A percentile compares a stretch with the other conserved stretches of the same genome.
phyloP scores from a whole-genome alignment of 2,113 vertebrate genomes.

The Calypte anna region DNA sequence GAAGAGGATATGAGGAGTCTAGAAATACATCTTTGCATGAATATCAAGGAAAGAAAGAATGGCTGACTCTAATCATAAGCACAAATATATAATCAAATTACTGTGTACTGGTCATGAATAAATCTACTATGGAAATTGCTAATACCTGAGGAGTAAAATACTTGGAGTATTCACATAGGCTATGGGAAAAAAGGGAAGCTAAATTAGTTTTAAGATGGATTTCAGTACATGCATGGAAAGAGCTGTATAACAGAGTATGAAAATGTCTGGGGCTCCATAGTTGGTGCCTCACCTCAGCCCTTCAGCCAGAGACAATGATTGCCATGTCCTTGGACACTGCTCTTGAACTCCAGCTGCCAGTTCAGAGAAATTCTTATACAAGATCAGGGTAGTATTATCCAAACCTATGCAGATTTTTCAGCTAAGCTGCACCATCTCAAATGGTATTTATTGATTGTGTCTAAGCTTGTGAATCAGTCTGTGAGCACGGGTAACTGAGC shows the following conservation, averaged over 20 bases:
- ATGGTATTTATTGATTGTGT: background rate
- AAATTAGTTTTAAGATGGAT: background rate
- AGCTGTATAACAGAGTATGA: background rate
- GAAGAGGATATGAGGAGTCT: background rate
- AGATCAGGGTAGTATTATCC: background rate
- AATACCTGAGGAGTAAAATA: background rate
- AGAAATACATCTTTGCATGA: background rate
- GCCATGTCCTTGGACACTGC: background rate
- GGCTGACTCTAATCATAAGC: background rate
- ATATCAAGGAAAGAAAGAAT: background rate
- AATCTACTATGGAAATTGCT: background rate
- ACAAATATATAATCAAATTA: background rate
- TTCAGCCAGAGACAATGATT: background rate
- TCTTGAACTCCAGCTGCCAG: background rate
- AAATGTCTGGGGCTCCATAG: background rate
- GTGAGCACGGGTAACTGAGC: background rate
- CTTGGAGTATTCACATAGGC: background rate
- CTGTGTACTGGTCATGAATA: background rate
- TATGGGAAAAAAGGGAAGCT: background rate
- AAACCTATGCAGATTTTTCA: background rate
- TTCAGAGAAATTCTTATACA: background rate
- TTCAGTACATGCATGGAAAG: background rate
- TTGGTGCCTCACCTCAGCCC: background rate
- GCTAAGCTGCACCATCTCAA: background rate
- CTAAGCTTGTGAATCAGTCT: background rate